Base-by-base conservation (phyloP, 2,888 invertebrate species). In the Lepidocyrtinus sp. region DNA sequence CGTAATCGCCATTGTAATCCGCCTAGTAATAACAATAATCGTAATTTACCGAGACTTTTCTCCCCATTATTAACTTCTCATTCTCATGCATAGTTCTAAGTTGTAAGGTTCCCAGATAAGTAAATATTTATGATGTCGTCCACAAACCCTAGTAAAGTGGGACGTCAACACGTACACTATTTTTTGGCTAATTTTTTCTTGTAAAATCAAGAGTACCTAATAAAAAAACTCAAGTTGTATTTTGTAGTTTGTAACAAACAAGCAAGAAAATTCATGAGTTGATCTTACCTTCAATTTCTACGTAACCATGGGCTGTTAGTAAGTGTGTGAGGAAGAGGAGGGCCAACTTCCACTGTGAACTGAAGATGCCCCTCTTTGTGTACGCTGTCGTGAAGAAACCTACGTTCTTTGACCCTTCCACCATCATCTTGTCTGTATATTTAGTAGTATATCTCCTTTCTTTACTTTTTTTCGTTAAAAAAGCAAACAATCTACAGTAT, bases 1-100 rank as follows among this genome's bases (percentile, higher is more conserved):
- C 74, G 67, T 68, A 59, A 75, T 17, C 7, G 36, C 36, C 24
- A 3, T 2, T 21, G 22, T 70, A 76, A 70, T 64, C 76, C 76
- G 76, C 76, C 76, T 76, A 63, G 76, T 64, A 76, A 76, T 76
- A 76, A 70, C 75, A 75, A 76, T 76, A 76, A 76, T 55, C 63
- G 61, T 70, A 75, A 76, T 69, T 76, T 76, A 76, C 61, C 12
- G 22, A 46, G 7, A 1, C 7, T 21, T 2, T 2, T 62, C 17
- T 26, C 12, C n/a, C 36, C 12, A n/a, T n/a, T 61, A 61, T 22
- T 1, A n/a, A n/a, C n/a, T n/a, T n/a, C 2, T 15, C 61, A 61
- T 61, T 21, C 21, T 21, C 2, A 63, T n/a, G 63, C 5, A 63
- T 1, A 21, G 25, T 12, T 1, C 1, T 25, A 26, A 24, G 24